A percentile compares a stretch with the other conserved stretches of the same genome.
phyloP scores from a whole-genome alignment of 2,888 invertebrate species.

The Pammene aurita region DNA sequence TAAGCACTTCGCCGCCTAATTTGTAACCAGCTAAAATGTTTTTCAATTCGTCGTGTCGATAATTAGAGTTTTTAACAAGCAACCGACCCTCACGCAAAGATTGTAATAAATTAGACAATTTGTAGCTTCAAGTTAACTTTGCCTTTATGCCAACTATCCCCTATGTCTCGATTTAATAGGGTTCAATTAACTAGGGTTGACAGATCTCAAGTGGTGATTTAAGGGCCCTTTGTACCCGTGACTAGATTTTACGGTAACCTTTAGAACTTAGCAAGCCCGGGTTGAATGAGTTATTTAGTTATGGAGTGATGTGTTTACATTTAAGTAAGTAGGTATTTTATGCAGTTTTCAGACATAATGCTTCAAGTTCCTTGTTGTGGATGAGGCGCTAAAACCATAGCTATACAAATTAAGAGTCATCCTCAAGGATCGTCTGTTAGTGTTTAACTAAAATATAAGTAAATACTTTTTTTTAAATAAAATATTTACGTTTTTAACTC shows the following conservation, averaged over 20 bases:
- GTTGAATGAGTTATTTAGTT: constrained; percentile 31
- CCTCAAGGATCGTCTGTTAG: too few species aligned
- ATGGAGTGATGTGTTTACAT: constrained; percentile 1
- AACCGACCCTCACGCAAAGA: constrained; percentile 4
- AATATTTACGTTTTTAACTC: too few species aligned
- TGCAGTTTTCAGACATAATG: not conserved
- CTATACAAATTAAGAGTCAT: too few species aligned
- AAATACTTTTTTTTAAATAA: too few species aligned
- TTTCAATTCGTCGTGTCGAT: not conserved
- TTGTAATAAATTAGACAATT: constrained; percentile 34
- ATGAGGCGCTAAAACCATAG: too few species aligned
- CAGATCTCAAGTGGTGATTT: constrained; percentile 42
- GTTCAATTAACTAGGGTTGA: constrained; percentile 42
- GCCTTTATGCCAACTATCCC: constrained; percentile 35
- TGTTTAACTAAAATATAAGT: too few species aligned
- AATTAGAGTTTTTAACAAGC: constrained; percentile 13
- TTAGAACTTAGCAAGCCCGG: constrained; percentile 36
- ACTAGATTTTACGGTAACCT: constrained; percentile 41
- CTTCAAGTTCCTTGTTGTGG: too few species aligned
- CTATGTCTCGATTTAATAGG: constrained; percentile 39
- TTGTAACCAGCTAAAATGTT: too few species aligned
- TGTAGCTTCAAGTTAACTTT: constrained; percentile 36
- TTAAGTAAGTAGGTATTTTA: not conserved
- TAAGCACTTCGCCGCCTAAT: too few species aligned
- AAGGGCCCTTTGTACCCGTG: constrained; percentile 40